A percentile compares a stretch with the other conserved stretches of the same genome.
Conservation (phyloP, 2,888 invertebrate genomes). For the Mechanitis messenoides region DNA sequence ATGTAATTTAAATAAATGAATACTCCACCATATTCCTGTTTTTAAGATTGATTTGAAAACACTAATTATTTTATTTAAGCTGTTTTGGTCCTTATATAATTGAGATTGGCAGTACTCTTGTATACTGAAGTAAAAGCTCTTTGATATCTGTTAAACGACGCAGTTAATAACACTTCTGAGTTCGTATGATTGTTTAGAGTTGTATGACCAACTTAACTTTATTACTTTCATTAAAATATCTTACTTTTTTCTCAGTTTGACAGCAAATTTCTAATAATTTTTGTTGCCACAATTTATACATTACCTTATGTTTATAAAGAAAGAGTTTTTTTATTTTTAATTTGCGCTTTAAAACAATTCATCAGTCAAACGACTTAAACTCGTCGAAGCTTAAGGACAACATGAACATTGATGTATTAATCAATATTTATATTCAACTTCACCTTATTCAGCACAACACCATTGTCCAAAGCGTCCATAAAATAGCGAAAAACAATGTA, state of each 20-base stretch:
- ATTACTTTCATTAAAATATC: too few species aligned
- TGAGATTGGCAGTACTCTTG: background rate
- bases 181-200: too few species aligned
- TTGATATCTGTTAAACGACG: too few species aligned
- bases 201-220: too few species aligned
- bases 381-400: slow-evolving; percentile 27
- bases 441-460: slow-evolving; percentile 35
- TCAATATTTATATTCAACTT: slow-evolving; percentile 33
- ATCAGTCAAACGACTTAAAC: background rate
- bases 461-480: slow-evolving; percentile 39
- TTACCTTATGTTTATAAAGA: too few species aligned
- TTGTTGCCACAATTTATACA: too few species aligned
- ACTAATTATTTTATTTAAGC: slow-evolving; percentile 10
- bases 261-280: too few species aligned
- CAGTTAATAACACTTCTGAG: too few species aligned
- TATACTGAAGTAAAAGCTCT: too few species aligned
- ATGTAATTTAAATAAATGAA: slow-evolving; percentile 8
- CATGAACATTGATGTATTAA: slow-evolving; percentile 32
- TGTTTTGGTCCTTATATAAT: background rate
- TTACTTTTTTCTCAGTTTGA: too few species aligned
- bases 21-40: slow-evolving; percentile 22
- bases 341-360: background rate
- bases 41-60: slow-evolving; percentile 16
- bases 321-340: too few species aligned
- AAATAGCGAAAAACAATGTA: slow-evolving; percentile 36